Conservation (phyloP, 1,140 invertebrate species). For the Camponotus vicinus region DNA sequence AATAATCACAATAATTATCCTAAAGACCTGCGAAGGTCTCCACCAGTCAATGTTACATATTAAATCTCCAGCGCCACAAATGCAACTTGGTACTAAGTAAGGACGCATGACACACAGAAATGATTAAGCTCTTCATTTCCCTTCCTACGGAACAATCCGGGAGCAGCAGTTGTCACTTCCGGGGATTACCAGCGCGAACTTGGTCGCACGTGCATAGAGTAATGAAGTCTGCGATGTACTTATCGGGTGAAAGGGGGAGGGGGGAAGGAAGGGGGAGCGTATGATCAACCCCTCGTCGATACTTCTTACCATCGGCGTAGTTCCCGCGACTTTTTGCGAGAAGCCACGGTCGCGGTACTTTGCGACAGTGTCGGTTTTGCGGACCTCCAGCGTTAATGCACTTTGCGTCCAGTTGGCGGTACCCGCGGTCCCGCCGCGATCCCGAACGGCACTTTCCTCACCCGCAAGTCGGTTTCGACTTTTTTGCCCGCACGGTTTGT, state of each 20-base stretch:
- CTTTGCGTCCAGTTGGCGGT: conserved; percentile 56
- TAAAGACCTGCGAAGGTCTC: background rate
- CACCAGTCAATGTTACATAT: background rate
- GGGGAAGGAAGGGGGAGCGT: no score
- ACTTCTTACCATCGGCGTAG: conserved; percentile 27
- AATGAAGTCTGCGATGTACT: conserved; percentile 10
- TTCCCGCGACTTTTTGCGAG: conserved; percentile 56
- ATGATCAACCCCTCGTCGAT: background rate
- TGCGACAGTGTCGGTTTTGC: conserved; percentile 62
- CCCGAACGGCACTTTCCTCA: conserved; percentile 61
- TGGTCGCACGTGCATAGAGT: background rate
- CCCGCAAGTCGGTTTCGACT: conserved; percentile 32
- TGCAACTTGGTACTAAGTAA: conserved; percentile 21
- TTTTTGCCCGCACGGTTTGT: conserved; percentile 41
- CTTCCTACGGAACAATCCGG: background rate
- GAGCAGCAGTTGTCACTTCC: background rate
- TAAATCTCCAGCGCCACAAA: conserved; percentile 9
- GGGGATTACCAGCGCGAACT: conserved; percentile 7
- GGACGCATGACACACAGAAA: conserved; percentile 13
- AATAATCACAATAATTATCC: conserved; percentile 17
- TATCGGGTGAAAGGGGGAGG: background rate
- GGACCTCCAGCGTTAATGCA: conserved; percentile 69
- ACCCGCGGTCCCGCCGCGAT: conserved; percentile 43
- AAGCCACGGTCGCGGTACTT: conserved; percentile 46
- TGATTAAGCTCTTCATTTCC: conserved; percentile 42